Conservation (phyloP, 2,113 vertebrate species). For the Perca flavescens region DNA sequence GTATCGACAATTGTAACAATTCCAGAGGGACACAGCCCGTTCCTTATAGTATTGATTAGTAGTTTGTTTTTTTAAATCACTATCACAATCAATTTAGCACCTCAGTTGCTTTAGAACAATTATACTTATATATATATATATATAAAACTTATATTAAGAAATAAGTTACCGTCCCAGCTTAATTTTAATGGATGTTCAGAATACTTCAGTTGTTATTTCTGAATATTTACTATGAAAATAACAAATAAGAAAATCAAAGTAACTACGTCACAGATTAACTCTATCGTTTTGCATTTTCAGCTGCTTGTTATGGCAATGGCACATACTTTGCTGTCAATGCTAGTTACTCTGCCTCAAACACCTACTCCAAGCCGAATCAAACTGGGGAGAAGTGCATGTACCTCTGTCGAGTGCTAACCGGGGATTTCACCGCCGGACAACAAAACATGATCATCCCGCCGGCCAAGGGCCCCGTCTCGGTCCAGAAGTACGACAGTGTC, state of each 20-base stretch:
- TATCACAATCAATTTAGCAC: too few species aligned
- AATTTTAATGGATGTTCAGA: background rate
- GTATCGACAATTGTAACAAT: background rate
- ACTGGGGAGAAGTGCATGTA: slow-evolving; percentile 85
- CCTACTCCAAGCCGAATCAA: slow-evolving; percentile 78
- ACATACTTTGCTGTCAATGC: slow-evolving; percentile 89
- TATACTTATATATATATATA: too few species aligned
- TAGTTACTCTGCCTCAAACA: slow-evolving; percentile 76
- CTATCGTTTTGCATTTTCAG: slow-evolving; percentile 72
- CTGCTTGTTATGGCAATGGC: slow-evolving; percentile 81
- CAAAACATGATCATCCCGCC: slow-evolving; percentile 73
- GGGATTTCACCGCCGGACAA: slow-evolving; percentile 74
- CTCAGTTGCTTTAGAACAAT: background rate
- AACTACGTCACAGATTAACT: background rate
- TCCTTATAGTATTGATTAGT: too few species aligned
- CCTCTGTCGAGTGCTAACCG: slow-evolving; percentile 86
- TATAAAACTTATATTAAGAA: background rate
- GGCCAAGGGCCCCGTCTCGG: slow-evolving; percentile 51
- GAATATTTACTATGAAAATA: background rate
- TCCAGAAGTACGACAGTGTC: slow-evolving; percentile 84
- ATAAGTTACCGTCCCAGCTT: background rate
- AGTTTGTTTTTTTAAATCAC: background rate
- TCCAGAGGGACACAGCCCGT: background rate
- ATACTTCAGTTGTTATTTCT: background rate
- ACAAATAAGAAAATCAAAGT: background rate